These are phyloP conservation scores for Tinea semifulvella DNA, from an alignment of 2,888 invertebrate genomes.

Conservation along the genomic window DNA sequence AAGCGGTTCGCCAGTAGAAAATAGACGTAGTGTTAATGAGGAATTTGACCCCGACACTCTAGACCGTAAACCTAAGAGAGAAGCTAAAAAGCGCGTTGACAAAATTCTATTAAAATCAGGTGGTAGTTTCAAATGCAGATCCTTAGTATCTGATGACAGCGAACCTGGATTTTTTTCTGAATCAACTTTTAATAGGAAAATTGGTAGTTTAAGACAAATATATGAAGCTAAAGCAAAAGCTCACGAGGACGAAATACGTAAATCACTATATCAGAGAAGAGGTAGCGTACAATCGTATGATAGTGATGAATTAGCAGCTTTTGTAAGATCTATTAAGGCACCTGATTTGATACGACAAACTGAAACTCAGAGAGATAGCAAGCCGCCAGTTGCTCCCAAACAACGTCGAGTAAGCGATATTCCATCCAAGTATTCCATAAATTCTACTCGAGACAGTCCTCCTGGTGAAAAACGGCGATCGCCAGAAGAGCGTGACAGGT, in stretches of 20 bases:
- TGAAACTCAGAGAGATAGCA: slow-evolving; percentile 36
- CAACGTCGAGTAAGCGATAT: slow-evolving; percentile 36
- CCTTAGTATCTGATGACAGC: slow-evolving; percentile 32
- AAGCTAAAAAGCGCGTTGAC: slow-evolving; percentile 49
- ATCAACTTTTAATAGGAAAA: slow-evolving; percentile 62
- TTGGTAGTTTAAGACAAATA: slow-evolving; percentile 79
- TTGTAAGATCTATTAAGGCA: slow-evolving; percentile 36
- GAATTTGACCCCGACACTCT: slow-evolving; percentile 87
- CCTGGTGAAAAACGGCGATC: slow-evolving; percentile 39
- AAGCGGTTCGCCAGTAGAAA: slow-evolving; percentile 75
- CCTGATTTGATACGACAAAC: slow-evolving; percentile 44
- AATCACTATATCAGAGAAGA: slow-evolving; percentile 39
- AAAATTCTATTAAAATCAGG: slow-evolving; percentile 71
- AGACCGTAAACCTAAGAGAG: slow-evolving; percentile 73
- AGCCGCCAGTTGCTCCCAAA: slow-evolving; percentile 54
- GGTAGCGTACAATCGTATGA: slow-evolving; percentile 40
- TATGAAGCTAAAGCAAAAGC: slow-evolving; percentile 75
- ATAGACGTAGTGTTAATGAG: slow-evolving; percentile 72
- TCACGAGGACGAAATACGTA: slow-evolving; percentile 32
- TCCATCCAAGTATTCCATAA: slow-evolving; percentile 19
- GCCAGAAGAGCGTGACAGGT: slow-evolving; percentile 48
- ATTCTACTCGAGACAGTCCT: slow-evolving; percentile 35
- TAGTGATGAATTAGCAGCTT: slow-evolving; percentile 38
- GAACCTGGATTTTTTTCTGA: slow-evolving; percentile 32
- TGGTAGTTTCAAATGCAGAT: slow-evolving; percentile 75